phyloP scores from a whole-genome alignment of 2,113 vertebrate genomes.

The Galeopterus variegatus region DNA sequence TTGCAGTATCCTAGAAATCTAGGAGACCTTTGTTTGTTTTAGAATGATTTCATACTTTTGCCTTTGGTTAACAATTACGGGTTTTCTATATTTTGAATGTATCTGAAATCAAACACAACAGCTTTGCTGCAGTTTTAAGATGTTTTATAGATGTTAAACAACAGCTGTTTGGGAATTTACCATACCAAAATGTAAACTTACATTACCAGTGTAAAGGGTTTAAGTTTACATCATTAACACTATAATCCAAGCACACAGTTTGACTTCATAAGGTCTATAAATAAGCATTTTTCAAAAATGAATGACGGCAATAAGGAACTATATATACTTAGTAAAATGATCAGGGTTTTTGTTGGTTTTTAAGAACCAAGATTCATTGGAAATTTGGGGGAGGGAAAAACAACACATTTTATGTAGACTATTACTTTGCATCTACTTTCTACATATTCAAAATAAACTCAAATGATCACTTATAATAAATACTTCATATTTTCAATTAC shows the following conservation, averaged over 20 bases:
- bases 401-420: background rate
- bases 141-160: constrained; percentile 69
- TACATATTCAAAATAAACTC: constrained; percentile 51
- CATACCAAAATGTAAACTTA: constrained; percentile 58
- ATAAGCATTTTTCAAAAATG: constrained; percentile 53
- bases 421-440: background rate
- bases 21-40: background rate
- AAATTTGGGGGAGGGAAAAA: constrained; percentile 52
- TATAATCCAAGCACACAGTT: constrained; percentile 11
- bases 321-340: constrained; percentile 47
- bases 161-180: constrained; percentile 60
- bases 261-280: constrained; percentile 42
- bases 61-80: constrained; percentile 44
- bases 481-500: constrained; percentile 43
- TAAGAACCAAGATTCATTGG: background rate
- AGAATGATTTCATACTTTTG: background rate
- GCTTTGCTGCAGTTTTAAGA: constrained; percentile 45
- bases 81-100: constrained; percentile 25
- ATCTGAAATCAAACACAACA: constrained; percentile 57
- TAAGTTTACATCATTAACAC: constrained; percentile 39
- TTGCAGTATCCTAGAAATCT: background rate
- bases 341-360: background rate
- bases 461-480: constrained; percentile 41
- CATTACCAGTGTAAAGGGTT: constrained; percentile 29
- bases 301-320: constrained; percentile 67